phyloP scores from a whole-genome alignment of 2,797 vertebrate genomes.

The Iguana delicatissima region DNA sequence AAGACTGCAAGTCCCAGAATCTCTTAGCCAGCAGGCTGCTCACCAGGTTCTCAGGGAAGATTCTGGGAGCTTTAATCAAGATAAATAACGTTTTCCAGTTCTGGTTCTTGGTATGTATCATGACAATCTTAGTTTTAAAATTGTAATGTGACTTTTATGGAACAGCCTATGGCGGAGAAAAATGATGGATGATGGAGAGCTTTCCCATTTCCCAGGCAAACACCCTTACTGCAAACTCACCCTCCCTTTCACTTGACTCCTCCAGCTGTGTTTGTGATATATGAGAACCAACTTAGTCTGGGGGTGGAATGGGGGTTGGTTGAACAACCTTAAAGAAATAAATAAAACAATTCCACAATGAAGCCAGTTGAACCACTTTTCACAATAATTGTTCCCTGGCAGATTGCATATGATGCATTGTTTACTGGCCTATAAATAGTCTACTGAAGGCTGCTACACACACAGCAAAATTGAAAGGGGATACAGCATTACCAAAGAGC shows the following conservation, averaged over 20 bases:
- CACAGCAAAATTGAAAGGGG: conserved; percentile 33
- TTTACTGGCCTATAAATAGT: conserved; percentile 45
- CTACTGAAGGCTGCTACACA: not conserved
- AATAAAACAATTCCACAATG: conserved; percentile 5
- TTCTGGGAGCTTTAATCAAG: not conserved
- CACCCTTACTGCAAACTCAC: not conserved
- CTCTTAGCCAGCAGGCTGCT: not conserved
- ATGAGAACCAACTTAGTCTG: not conserved
- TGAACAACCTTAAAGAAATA: not conserved
- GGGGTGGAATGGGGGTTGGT: not conserved
- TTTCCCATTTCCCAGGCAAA: conserved; percentile 5
- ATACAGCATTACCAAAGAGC: conserved; percentile 33
- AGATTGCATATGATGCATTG: conserved; percentile 31
- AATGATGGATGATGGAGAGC: not conserved
- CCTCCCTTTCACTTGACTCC: not conserved
- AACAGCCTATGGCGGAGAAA: not conserved
- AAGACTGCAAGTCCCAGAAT: not conserved
- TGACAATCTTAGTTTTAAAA: not conserved
- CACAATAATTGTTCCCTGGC: conserved; percentile 20
- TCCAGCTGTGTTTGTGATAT: conserved; percentile 13
- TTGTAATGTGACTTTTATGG: not conserved
- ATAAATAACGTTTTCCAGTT: not conserved
- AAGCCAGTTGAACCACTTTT: conserved; percentile 31
- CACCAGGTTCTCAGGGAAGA: too few relatives aligned
- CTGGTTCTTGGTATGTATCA: not conserved